Percentiles rank a stretch among this genome's conserved stretches.
Conservation (phyloP, 2,797 vertebrate species). For the Clarias laeviceps region DNA sequence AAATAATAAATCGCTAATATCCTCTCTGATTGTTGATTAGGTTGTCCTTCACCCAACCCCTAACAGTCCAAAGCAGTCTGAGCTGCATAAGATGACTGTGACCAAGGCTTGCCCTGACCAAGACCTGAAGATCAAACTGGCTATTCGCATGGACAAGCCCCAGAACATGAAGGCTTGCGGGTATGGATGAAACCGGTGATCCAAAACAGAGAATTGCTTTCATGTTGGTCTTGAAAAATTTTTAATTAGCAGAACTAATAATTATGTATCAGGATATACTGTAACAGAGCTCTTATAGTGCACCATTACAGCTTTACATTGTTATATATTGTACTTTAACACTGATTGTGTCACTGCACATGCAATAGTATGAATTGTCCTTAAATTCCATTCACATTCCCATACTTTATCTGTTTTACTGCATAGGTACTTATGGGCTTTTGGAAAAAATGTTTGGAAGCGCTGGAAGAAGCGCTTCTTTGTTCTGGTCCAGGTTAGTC, state of each 20-base stretch:
- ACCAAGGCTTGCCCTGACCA: conserved; percentile 98
- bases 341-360: neutral
- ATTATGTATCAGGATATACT: neutral
- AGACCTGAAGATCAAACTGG: conserved; percentile 97
- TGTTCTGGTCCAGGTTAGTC: conserved; percentile 92
- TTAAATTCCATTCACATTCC: neutral
- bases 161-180: conserved; percentile 99
- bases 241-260: neutral
- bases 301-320: neutral
- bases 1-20: neutral
- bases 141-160: conserved; percentile 98
- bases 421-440: conserved; percentile 95
- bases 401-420: conserved; percentile 54
- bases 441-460: conserved; percentile 99
- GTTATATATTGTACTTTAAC: neutral
- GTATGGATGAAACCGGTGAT: conserved; percentile 72
- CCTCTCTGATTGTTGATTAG: conserved; percentile 68
- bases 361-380: neutral
- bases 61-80: conserved; percentile 97
- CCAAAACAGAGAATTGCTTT: neutral
- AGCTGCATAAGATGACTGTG: conserved; percentile 97
- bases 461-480: conserved; percentile 99
- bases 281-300: neutral
- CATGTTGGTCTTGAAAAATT: neutral
- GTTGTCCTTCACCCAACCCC: conserved; percentile 98